A percentile compares a stretch with the other conserved stretches of the same genome.
Evolutionary conservation across 2,797 vertebrate genomes (phyloP).

Genomic region (Danio choprae): DNA sequence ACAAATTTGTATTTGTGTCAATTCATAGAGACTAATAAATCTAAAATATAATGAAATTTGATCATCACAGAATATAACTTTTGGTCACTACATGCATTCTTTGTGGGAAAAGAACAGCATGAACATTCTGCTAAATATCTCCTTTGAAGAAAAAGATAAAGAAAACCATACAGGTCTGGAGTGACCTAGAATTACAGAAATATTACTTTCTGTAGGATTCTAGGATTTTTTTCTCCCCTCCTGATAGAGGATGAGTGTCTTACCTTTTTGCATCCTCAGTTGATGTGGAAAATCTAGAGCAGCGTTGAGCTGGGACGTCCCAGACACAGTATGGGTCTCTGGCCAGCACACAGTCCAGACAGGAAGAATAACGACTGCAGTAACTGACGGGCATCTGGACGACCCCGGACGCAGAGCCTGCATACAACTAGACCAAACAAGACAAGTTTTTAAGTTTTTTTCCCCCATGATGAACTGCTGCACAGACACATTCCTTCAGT

Average conservation of each 20-base stretch:
- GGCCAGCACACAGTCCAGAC: slow-evolving; percentile 81
- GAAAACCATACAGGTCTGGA: background rate
- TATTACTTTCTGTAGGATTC: background rate
- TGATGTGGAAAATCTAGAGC: slow-evolving; percentile 60
- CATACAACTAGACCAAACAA: slow-evolving; percentile 76
- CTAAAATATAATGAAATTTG: too few relatives aligned
- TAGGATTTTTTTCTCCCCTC: background rate
- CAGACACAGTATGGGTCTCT: slow-evolving; percentile 83
- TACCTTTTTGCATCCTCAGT: background rate
- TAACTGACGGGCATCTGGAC: slow-evolving; percentile 77
- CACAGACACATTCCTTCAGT: background rate
- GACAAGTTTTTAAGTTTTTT: background rate
- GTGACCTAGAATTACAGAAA: too few relatives aligned
- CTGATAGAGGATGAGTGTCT: background rate
- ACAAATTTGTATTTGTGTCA: too few relatives aligned
- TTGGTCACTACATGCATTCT: background rate
- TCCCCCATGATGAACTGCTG: background rate
- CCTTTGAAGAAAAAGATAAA: background rate
- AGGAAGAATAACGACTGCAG: slow-evolving; percentile 72
- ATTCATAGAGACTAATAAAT: too few relatives aligned
- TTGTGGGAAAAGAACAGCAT: background rate
- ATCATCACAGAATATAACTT: background rate
- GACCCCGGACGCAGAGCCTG: slow-evolving; percentile 73
- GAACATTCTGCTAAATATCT: background rate
- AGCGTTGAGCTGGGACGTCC: slow-evolving; percentile 61